Evolutionary conservation across 2,113 vertebrate species (phyloP), one percentile per base, ranked within the genome.

Genomic region (Xiphophorus hellerii): DNA sequence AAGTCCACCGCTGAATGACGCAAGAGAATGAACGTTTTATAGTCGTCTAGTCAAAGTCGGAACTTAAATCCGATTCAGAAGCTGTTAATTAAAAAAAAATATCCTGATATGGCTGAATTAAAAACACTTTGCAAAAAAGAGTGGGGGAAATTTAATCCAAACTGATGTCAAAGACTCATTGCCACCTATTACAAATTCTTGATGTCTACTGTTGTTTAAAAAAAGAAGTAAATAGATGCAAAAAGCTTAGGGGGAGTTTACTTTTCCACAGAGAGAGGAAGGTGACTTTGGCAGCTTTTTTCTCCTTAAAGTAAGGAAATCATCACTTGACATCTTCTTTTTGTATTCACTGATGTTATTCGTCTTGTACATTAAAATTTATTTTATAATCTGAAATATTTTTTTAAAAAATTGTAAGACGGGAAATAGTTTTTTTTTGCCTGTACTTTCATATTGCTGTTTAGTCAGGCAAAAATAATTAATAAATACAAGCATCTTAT

Each of bases 401-500:
- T 4, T 31, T 33, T 8, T 25, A 3, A 58, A n/a, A n/a, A 58
- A 11, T 58, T 22, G 5, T n/a, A 10, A n/a, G 51, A 58, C 7
- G 25, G 2, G 22, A 58, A 10, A 58, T 6, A 58, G 1, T 20
- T 25, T 25, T 58, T 10, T 8, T n/a, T 58, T 25, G 6, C 25
- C 51, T n/a, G 22, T 58, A 58, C 10, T 39, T 68, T 4, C 33
- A 62, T 27, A 66, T 61, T 66, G 28, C 17, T 10, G 29, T 60
- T 20, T 60, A 22, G 25, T 28, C 10, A 51, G 8, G 48, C 67
- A 4, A 15, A 27, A 35, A 6, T 6, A 48, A 20, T 48, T 7
- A 48, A 65, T 72, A 48, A 51, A 0, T 8, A 28, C 35, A n/a
- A 58, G 20, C 10, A 58, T 31, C 73, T 60, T 76, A 80, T 63